phyloP scores from a whole-genome alignment of 92 coral and sea anemone species.

The Montipora capitata region DNA sequence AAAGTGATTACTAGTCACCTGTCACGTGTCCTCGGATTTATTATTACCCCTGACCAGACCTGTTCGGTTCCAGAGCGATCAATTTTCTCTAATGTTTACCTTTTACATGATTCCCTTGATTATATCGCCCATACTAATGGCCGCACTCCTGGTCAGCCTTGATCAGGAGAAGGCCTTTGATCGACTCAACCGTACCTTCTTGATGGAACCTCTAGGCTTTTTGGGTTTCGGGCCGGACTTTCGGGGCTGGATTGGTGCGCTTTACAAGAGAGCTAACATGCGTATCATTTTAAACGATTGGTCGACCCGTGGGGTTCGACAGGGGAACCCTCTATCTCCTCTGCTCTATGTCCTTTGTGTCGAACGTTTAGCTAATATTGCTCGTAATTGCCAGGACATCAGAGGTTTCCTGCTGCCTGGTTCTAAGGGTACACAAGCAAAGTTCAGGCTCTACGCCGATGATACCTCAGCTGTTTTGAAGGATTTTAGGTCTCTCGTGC shows the following conservation, averaged over 20 bases:
- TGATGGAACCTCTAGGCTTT: neutral
- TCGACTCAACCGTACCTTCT: neutral
- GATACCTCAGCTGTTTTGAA: too few relatives aligned
- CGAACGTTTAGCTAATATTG: neutral
- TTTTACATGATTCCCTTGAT: too few relatives aligned
- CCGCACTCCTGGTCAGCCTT: neutral
- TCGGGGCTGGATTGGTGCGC: neutral
- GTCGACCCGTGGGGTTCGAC: neutral
- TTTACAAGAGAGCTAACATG: neutral
- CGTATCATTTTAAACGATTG: neutral
- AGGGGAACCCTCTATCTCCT: neutral
- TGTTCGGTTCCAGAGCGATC: conserved; percentile 9
- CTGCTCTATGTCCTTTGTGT: neutral
- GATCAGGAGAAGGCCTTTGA: neutral
- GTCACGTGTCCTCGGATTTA: neutral
- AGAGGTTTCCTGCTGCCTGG: too few relatives aligned
- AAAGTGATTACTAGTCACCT: neutral
- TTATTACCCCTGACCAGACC: neutral
- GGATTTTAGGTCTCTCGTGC: too few relatives aligned
- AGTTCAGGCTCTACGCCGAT: too few relatives aligned
- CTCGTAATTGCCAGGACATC: too few relatives aligned
- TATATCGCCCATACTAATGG: too few relatives aligned
- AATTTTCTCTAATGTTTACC: neutral
- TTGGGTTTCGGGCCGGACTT: neutral
- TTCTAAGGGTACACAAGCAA: too few relatives aligned